Evolutionary conservation across 2,797 vertebrate genomes (phyloP), one percentile per base, ranked within the genome.

Genomic region (Prionace glauca): DNA sequence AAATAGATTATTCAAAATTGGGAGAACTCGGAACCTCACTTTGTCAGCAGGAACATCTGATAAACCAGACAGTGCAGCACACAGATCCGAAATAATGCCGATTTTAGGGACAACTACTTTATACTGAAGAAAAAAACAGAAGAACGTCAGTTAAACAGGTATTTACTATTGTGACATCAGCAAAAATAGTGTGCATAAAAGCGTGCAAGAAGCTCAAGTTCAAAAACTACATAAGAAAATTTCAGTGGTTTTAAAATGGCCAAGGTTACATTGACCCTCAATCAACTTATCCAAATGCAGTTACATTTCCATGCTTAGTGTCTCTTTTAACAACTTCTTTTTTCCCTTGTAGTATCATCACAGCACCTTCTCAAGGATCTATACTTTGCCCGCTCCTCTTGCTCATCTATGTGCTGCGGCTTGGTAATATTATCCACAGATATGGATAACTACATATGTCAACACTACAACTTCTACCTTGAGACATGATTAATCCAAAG

Each of bases 91-190:
- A 97, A 99, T 99, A 97, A 98, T 99, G 97, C 99, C 99, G 97
- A 99, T 99, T 97, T 99, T 99, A 88, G 99, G 99, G 97, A 99
- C 99, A 26, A 99, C 98, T 97, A 99, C 98, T 97, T 99, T 99
- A 97, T 99, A 99, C 99, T 99, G 96, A 32, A 97, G 97, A 45
- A 96, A 97, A 96, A 98, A 96, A 96, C 84, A 96, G 96, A 96
- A 96, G 84, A 56, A 36, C 36, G 32, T 95, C n/a, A 50, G 45
- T 95, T 88, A 87, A 69, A 88, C 56, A 88, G 69, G 41, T 20
- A 18, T 86, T 88, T 69, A 65, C n/a, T 69, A 24, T 18, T 5
- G 1, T 12, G 14, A 29, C 9, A 62, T 62, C 16, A 32, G 36
- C 22, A 50, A 94, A 94, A 62, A 9, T 62, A 3, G 60, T 29